These are phyloP conservation scores for Halictus ligatus DNA, from an alignment of 2,888 invertebrate species.

Conservation along the genomic window DNA sequence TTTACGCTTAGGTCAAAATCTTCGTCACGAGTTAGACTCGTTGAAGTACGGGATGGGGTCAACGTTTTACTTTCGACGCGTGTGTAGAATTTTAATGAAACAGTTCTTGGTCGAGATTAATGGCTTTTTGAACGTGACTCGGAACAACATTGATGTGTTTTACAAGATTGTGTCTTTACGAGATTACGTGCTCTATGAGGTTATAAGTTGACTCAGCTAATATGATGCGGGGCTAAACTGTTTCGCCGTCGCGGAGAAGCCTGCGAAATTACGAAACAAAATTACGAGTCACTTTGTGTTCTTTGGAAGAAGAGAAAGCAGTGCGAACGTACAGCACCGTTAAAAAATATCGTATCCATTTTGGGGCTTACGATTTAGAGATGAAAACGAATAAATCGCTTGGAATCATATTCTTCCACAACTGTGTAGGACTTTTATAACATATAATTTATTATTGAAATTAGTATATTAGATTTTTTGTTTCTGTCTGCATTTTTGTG, in stretches of 20 bases:
- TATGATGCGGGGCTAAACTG: constrained; percentile 53
- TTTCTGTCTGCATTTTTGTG: too few relatives aligned
- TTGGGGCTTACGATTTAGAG: not conserved
- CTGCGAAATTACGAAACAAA: constrained; percentile 61
- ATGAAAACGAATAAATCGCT: not conserved
- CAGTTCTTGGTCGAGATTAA: not conserved
- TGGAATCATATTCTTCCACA: not conserved
- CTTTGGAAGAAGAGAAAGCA: not conserved
- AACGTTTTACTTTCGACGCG: not conserved
- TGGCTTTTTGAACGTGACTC: constrained; percentile 7
- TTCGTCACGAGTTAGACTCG: too few relatives aligned
- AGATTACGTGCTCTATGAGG: constrained; percentile 59
- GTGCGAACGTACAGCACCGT: not conserved
- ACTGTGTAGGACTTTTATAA: not conserved
- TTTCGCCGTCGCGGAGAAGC: constrained; percentile 57
- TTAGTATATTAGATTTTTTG: too few relatives aligned
- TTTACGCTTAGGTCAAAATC: too few relatives aligned
- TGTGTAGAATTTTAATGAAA: not conserved
- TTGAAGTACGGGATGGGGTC: too few relatives aligned
- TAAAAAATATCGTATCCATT: not conserved
- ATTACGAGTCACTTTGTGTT: not conserved
- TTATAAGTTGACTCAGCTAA: constrained; percentile 67
- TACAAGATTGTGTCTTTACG: constrained; percentile 39
- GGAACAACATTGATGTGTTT: constrained; percentile 46
- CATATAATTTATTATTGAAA: not conserved